A percentile compares a stretch with the other conserved stretches of the same genome.
These are phyloP conservation scores for Drosophila sp. DNA, from an alignment of 1,140 invertebrate species.

Conservation along the genomic window DNA sequence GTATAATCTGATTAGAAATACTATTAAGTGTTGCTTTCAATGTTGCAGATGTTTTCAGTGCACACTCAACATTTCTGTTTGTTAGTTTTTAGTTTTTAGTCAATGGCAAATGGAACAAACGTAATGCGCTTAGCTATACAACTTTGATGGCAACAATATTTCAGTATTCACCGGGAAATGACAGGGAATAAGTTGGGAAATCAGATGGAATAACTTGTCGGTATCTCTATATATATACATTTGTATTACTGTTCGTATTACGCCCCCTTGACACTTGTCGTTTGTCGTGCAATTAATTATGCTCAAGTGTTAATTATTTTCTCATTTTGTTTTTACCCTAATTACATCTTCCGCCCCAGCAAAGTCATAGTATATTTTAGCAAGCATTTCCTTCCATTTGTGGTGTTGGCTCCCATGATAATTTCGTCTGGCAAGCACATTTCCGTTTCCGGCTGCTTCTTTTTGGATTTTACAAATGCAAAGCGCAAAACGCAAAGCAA, in stretches of 20 bases:
- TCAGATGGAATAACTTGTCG: slow-evolving; percentile 2
- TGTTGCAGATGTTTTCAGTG: background rate
- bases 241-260: background rate
- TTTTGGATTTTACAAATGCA: slow-evolving; percentile 43
- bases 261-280: slow-evolving; percentile 58
- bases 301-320: slow-evolving; percentile 79
- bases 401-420: slow-evolving; percentile 65
- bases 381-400: slow-evolving; percentile 30
- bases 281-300: slow-evolving; percentile 79
- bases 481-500: slow-evolving; percentile 31
- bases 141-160: slow-evolving; percentile 22
- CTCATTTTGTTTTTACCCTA: slow-evolving; percentile 76
- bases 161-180: background rate
- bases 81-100: slow-evolving; percentile 8
- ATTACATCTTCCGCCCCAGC: slow-evolving; percentile 69
- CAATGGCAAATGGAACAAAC: slow-evolving; percentile 29
- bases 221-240: slow-evolving; percentile 16
- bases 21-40: slow-evolving; percentile 29
- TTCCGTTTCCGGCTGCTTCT: slow-evolving; percentile 63
- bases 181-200: background rate
- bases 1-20: slow-evolving; percentile 52
- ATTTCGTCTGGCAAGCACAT: slow-evolving; percentile 75
- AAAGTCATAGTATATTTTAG: slow-evolving; percentile 11
- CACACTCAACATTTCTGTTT: too few relatives aligned
- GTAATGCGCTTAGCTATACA: slow-evolving; percentile 28